Evolutionary conservation across 2,797 vertebrate genomes (phyloP).

Genomic region (Thamnophis elegans): DNA sequence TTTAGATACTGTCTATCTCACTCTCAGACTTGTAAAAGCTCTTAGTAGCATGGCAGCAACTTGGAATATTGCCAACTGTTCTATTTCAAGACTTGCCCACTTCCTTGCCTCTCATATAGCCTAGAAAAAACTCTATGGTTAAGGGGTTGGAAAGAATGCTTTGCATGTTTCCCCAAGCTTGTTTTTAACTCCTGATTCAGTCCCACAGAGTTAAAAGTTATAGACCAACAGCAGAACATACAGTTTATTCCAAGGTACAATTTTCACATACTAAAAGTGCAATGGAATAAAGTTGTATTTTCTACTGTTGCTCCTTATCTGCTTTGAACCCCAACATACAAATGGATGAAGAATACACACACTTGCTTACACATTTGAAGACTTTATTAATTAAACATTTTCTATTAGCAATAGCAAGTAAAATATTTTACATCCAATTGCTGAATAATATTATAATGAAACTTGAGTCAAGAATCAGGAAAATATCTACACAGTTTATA

Average conservation of each 20-base stretch:
- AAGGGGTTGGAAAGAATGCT: background rate
- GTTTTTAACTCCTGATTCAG: background rate
- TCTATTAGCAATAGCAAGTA: background rate
- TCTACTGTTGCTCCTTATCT: background rate
- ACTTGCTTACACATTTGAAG: background rate
- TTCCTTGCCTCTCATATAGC: background rate
- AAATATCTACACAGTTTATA: background rate
- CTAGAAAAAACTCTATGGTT: background rate
- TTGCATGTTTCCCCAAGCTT: background rate
- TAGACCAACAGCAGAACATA: background rate
- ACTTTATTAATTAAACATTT: background rate
- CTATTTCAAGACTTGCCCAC: background rate
- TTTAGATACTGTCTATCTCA: background rate
- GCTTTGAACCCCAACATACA: background rate
- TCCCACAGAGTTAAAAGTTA: background rate
- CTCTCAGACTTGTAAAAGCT: background rate
- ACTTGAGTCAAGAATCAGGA: background rate
- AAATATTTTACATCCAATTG: background rate
- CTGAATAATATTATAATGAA: background rate
- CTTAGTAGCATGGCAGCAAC: background rate
- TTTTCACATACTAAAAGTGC: background rate
- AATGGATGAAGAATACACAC: background rate
- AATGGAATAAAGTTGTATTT: background rate
- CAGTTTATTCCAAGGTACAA: background rate
- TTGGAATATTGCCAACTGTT: background rate